Base-by-base conservation (phyloP, 1,140 invertebrate species). In the Drosophila hydei region DNA sequence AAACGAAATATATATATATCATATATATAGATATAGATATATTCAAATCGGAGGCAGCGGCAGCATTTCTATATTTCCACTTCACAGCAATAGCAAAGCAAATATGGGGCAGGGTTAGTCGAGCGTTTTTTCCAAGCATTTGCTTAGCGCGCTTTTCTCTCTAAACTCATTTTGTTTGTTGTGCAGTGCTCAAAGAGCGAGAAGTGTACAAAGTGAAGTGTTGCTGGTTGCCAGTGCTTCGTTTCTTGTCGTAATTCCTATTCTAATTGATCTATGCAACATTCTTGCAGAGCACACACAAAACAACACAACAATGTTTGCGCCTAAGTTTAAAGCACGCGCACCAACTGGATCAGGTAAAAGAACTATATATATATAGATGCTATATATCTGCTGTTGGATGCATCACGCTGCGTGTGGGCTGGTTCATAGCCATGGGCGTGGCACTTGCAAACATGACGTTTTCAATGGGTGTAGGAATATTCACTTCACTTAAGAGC, bases 281-380 rank as follows among this genome's bases (percentile, higher is more conserved):
- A 33, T 52, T 72, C 58, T 90, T 80, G 71, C 89, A 91, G 89
- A 90, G 63, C 55, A 80, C 56, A 78, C 81, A 76, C 77, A 77
- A 75, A 71, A 68, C 38, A 56, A 73, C 38, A 58, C 73, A 21
- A 73, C 94, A 92, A 95, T 95, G 94, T 94, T 95, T 81, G 93
- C 93, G 79, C 95, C 95, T 69, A 95, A 94, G 91, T 96, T 96
- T 93, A 96, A 96, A 93, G 95, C 95, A 79, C 95, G 94, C 79
- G 94, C 95, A 75, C 93, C 94, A 48, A 94, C 94, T 79, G 90
- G 90, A 64, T 93, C 95, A 95, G 95, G 95, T 96, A 96, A 88
- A 92, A 64, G 4, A 40, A 1, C 47, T 42, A 18, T 43, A 38
- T 16, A 38, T n/a, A n/a, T 47, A 33, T 42, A 58, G 27, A 23